A percentile compares a stretch with the other conserved stretches of the same genome.
Evolutionary conservation across 2,888 invertebrate species (phyloP).

Genomic region (Vanessa cardui): DNA sequence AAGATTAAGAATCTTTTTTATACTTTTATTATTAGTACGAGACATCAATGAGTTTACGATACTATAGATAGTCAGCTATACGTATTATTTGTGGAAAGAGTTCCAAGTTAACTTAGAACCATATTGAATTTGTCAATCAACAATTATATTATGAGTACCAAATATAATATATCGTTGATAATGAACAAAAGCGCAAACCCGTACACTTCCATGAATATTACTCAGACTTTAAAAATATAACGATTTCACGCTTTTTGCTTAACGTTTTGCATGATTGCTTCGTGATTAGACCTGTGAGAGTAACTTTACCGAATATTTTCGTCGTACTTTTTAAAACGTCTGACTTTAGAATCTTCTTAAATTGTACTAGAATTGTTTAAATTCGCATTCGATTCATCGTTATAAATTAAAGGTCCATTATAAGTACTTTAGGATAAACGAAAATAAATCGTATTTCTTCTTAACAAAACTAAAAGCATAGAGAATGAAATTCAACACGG

Average conservation of each 20-base stretch:
- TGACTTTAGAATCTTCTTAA: conserved; percentile 3
- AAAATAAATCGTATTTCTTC: background rate
- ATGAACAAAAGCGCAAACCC: background rate
- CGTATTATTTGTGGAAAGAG: background rate
- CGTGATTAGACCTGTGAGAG: conserved; percentile 19
- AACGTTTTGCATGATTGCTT: conserved; percentile 33
- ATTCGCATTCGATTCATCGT: no score
- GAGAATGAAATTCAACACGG: background rate
- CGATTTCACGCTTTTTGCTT: conserved; percentile 36
- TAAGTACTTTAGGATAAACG: no score
- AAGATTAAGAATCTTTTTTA: no score
- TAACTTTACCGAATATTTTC: conserved; percentile 18
- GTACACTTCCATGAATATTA: conserved; percentile 15
- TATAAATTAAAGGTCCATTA: no score
- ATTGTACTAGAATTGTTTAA: background rate
- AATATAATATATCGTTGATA: background rate
- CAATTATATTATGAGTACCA: background rate
- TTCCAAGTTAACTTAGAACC: background rate
- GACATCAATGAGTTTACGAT: no score
- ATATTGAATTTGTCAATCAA: background rate
- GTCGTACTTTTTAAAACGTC: background rate
- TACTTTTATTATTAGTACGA: background rate
- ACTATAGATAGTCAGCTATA: background rate
- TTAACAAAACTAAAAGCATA: background rate
- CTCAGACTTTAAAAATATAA: conserved; percentile 27